These are phyloP conservation scores for Podilymbus podiceps DNA, from an alignment of 2,113 vertebrate species.

Conservation along the genomic window DNA sequence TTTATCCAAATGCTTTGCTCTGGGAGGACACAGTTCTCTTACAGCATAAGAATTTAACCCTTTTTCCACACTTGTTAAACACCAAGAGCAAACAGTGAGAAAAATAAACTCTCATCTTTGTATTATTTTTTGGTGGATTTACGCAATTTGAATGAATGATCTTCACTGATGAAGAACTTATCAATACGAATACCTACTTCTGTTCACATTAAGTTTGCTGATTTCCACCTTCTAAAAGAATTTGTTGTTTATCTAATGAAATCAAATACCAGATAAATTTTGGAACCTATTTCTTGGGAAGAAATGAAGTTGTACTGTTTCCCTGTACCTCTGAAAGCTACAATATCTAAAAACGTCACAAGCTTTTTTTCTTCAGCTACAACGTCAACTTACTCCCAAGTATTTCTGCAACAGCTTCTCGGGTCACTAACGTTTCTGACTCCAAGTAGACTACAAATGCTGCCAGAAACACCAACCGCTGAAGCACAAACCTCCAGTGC, in stretches of 20 bases:
- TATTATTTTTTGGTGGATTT: not conserved
- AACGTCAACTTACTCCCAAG: constrained; percentile 86
- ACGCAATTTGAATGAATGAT: not conserved
- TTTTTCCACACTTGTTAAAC: not conserved
- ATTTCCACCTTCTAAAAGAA: not conserved
- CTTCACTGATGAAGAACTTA: not conserved
- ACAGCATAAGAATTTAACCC: not conserved
- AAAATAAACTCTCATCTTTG: not conserved
- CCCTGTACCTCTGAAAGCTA: not conserved
- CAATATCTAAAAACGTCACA: not conserved
- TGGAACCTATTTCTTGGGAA: not conserved
- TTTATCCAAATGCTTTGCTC: not conserved
- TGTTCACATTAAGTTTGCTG: not conserved
- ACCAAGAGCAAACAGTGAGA: not conserved
- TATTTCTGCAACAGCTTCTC: constrained; percentile 90
- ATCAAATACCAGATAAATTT: not conserved
- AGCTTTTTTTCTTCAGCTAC: not conserved
- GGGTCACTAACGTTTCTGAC: constrained; percentile 87
- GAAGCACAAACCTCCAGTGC: constrained; percentile 96
- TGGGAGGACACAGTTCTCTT: not conserved
- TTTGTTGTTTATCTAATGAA: not conserved
- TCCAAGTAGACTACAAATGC: constrained; percentile 95
- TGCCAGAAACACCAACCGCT: constrained; percentile 90
- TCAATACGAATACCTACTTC: not conserved
- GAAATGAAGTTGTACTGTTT: not conserved